A percentile compares a stretch with the other conserved stretches of the same genome.
Evolutionary conservation across 2,113 vertebrate genomes (phyloP).

Genomic region (Osmerus mordax): DNA sequence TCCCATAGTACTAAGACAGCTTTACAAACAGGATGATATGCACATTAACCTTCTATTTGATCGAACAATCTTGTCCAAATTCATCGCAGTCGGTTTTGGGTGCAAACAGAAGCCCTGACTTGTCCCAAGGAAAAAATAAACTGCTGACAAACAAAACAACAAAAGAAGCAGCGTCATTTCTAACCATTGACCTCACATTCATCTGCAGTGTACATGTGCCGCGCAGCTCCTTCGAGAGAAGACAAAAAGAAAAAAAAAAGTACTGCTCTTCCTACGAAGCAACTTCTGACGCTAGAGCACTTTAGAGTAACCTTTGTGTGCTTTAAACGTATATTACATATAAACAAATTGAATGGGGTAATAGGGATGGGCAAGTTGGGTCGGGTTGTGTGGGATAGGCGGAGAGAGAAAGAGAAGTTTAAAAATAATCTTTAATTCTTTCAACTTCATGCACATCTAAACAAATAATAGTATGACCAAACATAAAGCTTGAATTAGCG

Average conservation of each 20-base stretch:
- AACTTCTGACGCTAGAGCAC: constrained; percentile 79
- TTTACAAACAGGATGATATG: constrained; percentile 97
- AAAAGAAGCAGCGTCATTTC: constrained; percentile 61
- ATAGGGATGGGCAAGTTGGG: neutral
- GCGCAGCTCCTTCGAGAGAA: constrained; percentile 9
- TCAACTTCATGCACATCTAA: constrained; percentile 82
- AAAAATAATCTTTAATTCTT: constrained; percentile 47
- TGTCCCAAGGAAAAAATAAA: constrained; percentile 50
- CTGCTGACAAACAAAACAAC: constrained; percentile 59
- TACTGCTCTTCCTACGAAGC: constrained; percentile 5
- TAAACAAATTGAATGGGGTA: constrained; percentile 56
- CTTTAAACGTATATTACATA: constrained; percentile 67
- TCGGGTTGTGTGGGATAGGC: neutral
- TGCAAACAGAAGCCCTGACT: constrained; percentile 20
- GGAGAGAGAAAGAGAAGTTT: constrained; percentile 20
- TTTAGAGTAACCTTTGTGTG: constrained; percentile 32
- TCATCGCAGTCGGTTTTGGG: constrained; percentile 65
- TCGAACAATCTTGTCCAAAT: constrained; percentile 60
- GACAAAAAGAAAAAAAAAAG: constrained; percentile 1
- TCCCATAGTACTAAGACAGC: constrained; percentile 84
- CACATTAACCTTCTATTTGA: constrained; percentile 82
- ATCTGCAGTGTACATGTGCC: constrained; percentile 67
- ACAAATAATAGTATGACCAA: constrained; percentile 78
- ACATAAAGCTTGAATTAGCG: constrained; percentile 78
- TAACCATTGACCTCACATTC: constrained; percentile 69